Conservation (phyloP, 2,113 vertebrate species). For the Gallinago undulata region DNA sequence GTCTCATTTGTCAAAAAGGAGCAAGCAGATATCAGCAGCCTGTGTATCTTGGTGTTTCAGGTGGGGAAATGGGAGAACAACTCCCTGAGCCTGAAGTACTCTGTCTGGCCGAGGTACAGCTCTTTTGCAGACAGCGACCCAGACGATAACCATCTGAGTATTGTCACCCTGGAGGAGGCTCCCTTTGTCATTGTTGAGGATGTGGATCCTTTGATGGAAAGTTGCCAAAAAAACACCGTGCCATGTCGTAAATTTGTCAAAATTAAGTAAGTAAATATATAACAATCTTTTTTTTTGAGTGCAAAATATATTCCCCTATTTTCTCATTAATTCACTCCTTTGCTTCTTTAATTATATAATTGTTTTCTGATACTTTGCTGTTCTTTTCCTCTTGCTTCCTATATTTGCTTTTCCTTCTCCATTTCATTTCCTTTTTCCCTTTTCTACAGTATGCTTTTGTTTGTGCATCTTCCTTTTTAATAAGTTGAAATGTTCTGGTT, state of each 20-base stretch:
- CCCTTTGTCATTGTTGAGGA: slow-evolving; percentile 98
- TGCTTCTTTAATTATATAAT: neutral
- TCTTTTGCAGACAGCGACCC: slow-evolving; percentile 90
- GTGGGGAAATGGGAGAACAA: slow-evolving; percentile 97
- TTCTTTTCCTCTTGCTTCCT: neutral
- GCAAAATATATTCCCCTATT: neutral
- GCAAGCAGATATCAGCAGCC: neutral
- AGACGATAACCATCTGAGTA: slow-evolving; percentile 94
- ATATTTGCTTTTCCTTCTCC: neutral
- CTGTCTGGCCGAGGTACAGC: slow-evolving; percentile 95
- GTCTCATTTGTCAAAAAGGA: neutral
- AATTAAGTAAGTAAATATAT: slow-evolving; percentile 82
- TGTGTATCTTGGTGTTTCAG: slow-evolving; percentile 69
- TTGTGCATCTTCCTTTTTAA: neutral
- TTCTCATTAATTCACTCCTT: neutral
- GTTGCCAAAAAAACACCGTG: slow-evolving; percentile 95
- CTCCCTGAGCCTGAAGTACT: slow-evolving; percentile 89
- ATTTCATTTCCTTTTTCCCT: neutral
- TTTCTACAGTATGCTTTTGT: neutral
- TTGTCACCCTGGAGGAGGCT: slow-evolving; percentile 97
- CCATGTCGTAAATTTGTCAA: slow-evolving; percentile 94
- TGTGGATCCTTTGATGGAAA: slow-evolving; percentile 92
- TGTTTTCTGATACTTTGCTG: neutral
- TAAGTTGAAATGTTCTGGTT: neutral
- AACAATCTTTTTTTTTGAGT: fast-evolving